Percentiles rank a stretch among this genome's conserved stretches.
These are phyloP conservation scores for Gila robusta DNA, from an alignment of 2,797 vertebrate species.

Conservation along the genomic window DNA sequence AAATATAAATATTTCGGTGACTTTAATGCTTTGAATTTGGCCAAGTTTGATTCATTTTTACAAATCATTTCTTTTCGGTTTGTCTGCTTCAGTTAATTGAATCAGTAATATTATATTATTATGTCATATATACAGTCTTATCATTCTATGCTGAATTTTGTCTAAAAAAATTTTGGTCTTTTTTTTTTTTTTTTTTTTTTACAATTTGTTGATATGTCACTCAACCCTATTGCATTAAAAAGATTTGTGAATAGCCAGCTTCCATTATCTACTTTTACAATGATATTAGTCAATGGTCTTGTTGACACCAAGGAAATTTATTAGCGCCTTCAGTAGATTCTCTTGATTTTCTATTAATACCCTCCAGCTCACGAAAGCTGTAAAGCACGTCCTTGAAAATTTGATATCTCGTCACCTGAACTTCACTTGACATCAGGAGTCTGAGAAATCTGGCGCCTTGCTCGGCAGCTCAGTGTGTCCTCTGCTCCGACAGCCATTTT, in stretches of 20 bases:
- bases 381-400: conserved; percentile 67
- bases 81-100: neutral
- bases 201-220: neutral
- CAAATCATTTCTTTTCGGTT: neutral
- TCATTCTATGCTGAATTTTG: no score
- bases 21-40: neutral
- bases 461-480: conserved; percentile 54
- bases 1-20: neutral
- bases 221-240: neutral
- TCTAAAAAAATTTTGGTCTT: no score
- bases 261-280: neutral
- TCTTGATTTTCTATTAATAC: conserved; percentile 70
- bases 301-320: conserved; percentile 42
- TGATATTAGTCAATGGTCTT: neutral
- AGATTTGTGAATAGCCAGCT: neutral
- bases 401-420: conserved; percentile 63
- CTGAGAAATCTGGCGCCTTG: conserved; percentile 68
- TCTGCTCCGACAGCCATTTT: conserved; percentile 22
- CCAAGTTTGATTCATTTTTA: neutral
- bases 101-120: neutral
- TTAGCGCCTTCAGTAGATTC: conserved; percentile 31
- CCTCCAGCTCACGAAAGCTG: conserved; percentile 57
- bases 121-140: no score
- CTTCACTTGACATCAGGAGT: conserved; percentile 66
- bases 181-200: no score